phyloP scores from a whole-genome alignment of 1,140 invertebrate species.

The Diuraphis noxia region DNA sequence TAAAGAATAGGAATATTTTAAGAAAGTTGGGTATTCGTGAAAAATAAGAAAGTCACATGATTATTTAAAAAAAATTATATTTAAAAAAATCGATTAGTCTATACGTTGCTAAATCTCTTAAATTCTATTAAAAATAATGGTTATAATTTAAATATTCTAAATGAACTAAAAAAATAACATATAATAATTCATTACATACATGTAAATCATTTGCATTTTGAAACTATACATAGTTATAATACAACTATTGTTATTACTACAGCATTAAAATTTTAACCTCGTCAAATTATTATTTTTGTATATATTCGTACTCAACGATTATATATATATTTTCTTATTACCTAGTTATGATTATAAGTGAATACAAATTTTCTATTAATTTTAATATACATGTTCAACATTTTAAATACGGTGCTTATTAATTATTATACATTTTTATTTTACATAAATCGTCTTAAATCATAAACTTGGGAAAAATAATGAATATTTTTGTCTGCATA shows the following conservation, averaged over 20 bases:
- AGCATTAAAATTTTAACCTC: neutral
- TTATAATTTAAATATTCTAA: neutral
- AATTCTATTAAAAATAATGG: neutral
- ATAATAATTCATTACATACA: neutral
- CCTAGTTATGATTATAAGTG: neutral
- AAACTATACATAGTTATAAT: no score
- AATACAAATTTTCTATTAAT: neutral
- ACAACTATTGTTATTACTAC: no score
- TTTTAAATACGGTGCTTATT: neutral
- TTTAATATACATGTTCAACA: neutral
- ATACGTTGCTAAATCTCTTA: neutral
- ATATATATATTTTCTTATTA: neutral
- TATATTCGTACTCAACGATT: neutral
- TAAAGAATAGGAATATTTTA: neutral
- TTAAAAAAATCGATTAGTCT: neutral
- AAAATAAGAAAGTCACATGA: neutral
- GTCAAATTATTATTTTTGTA: neutral
- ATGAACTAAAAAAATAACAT: neutral
- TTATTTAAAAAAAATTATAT: neutral
- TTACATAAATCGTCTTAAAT: neutral
- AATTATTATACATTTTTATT: neutral
- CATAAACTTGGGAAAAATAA: no score
- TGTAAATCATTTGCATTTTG: no score
- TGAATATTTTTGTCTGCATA: neutral
- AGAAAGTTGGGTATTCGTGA: neutral